phyloP scores from a whole-genome alignment of 1,140 invertebrate species.

The Drosophila bipectinata region DNA sequence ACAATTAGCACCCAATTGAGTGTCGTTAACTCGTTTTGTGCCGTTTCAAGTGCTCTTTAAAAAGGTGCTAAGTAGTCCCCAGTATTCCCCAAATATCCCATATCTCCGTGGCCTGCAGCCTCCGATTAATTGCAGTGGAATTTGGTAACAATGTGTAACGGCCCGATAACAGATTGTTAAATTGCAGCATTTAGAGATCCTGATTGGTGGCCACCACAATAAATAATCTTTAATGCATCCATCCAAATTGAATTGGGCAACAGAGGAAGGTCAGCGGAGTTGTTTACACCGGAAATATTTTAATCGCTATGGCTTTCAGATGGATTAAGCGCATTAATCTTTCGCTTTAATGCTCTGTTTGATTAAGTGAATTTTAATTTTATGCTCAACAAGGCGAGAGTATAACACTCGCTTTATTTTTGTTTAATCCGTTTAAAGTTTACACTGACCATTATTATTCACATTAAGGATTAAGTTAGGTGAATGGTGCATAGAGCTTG shows the following conservation, averaged over 20 bases:
- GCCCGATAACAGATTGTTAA: conserved; percentile 34
- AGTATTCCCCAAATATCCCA: conserved; percentile 1
- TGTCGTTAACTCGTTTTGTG: conserved; percentile 74
- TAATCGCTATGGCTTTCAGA: conserved; percentile 3
- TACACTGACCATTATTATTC: neutral
- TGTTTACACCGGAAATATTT: conserved; percentile 20
- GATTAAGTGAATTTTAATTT: conserved; percentile 29
- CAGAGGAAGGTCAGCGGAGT: conserved; percentile 11
- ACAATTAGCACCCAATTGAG: conserved; percentile 81
- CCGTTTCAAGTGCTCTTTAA: conserved; percentile 57
- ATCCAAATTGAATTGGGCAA: conserved; percentile 1
- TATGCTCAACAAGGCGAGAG: neutral
- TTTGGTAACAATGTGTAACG: conserved; percentile 6
- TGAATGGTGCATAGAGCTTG: too few species aligned
- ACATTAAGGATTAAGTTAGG: neutral
- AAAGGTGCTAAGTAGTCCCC: conserved; percentile 59
- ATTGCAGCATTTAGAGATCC: conserved; percentile 17
- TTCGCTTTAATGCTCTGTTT: conserved; percentile 1
- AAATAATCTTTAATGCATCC: conserved; percentile 18
- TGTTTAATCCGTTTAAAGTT: neutral
- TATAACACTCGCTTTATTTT: neutral
- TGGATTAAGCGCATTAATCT: conserved; percentile 14
- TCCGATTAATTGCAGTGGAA: conserved; percentile 8
- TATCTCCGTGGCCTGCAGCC: conserved; percentile 10
- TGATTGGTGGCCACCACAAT: conserved; percentile 20